A percentile compares a stretch with the other conserved stretches of the same genome.
phyloP scores from a whole-genome alignment of 2,888 invertebrate species.

The Conchocele bisecta region DNA sequence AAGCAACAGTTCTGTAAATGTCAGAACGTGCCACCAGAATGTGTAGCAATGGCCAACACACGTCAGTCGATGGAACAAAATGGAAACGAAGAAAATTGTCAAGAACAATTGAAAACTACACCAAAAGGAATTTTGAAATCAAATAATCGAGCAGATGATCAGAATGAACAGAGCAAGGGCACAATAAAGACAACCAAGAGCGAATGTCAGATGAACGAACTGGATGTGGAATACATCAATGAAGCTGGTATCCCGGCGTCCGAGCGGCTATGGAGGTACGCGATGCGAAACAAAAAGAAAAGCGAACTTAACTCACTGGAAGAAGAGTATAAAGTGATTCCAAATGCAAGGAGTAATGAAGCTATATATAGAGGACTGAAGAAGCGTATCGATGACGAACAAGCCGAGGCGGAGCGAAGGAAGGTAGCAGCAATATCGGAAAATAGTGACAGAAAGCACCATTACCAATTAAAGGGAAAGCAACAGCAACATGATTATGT shows the following conservation, averaged over 20 bases:
- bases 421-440: neutral
- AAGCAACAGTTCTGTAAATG: too few species aligned
- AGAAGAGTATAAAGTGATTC: neutral
- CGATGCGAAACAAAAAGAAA: slow-evolving; percentile 42
- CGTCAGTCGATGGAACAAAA: too few species aligned
- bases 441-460: neutral
- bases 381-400: slow-evolving; percentile 33
- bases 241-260: slow-evolving; percentile 36
- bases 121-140: too few species aligned
- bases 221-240: slow-evolving; percentile 29
- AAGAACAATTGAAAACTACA: too few species aligned
- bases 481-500: too few species aligned
- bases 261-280: slow-evolving; percentile 51
- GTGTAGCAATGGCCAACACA: too few species aligned
- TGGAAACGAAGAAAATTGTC: too few species aligned
- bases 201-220: slow-evolving; percentile 39
- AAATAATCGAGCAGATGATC: too few species aligned
- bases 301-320: neutral
- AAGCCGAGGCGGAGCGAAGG: slow-evolving; percentile 8
- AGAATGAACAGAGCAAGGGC: too few species aligned
- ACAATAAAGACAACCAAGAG: slow-evolving; percentile 27
- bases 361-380: slow-evolving; percentile 42
- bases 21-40: too few species aligned
- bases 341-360: slow-evolving; percentile 40
- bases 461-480: too few species aligned